Base-by-base conservation (phyloP, 2,113 vertebrate genomes). In the Mastomys coucha region DNA sequence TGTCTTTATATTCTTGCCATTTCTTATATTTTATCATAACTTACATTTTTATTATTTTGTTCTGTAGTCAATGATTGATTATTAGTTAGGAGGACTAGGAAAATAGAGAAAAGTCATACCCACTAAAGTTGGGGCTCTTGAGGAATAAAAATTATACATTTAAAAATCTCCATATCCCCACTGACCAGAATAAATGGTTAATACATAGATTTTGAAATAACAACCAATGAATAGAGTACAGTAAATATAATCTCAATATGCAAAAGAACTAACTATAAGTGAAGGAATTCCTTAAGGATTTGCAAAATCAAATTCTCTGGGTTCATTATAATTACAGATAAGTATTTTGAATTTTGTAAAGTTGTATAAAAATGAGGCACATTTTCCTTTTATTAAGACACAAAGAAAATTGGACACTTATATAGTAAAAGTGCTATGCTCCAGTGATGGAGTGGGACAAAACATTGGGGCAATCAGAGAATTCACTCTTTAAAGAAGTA, bases 371-470 rank as follows among this genome's bases (percentile, higher is more conserved):
- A 94, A 90, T 84, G 28, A 85, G 14, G 49, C 58, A 76, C 1
- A 91, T 77, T 58, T 91, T 85, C 14, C n/a, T 91, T 56, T 39
- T 49, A 85, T 91, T 91, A 76, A 73, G 22, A 31, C 28, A 56
- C 14, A 67, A 51, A 33, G 67, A 94, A 58, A 82, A 94, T 76
- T 56, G n/a, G 49, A 76, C 69, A 94, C 26, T 75, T 89, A 22
- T 65, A 26, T 65, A 63, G 36, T 26, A 24, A 94, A 90, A 76
- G 69, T 85, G 58, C 13, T 85, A 85, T 76, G n/a, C 20, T 28
- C 45, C 36, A 85, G 70, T 76, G 70, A 85, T 85, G 19, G 80
- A 85, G 69, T 89, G 45, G 82, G 36, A 76, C 56, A 85, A 76
- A 90, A 76, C 39, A 80, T 22, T 75, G 26, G 14, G 31, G 42